phyloP scores from a whole-genome alignment of 2,888 invertebrate genomes.

The Eledone cirrhosa region DNA sequence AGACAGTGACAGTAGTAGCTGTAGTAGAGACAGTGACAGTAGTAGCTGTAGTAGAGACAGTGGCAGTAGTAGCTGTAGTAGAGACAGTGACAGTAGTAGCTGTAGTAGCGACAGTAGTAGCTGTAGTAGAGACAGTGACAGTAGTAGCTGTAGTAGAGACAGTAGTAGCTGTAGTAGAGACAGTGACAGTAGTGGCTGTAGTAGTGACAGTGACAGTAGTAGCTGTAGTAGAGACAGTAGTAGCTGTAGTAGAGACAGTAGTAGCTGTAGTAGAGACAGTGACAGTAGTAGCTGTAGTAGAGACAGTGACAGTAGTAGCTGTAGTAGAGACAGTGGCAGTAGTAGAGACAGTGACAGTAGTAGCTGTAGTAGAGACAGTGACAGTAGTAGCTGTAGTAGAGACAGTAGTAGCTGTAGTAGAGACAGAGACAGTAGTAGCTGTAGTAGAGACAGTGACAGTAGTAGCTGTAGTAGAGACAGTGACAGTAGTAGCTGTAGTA shows the following conservation, averaged over 20 bases:
- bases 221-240: not conserved
- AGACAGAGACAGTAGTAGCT: no score
- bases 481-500: not conserved
- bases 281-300: not conserved
- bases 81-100: not conserved
- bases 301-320: not conserved
- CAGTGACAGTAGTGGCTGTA: not conserved
- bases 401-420: not conserved
- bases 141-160: not conserved
- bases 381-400: not conserved
- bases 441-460: not conserved
- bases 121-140: not conserved
- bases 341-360: not conserved
- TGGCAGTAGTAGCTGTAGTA: not conserved
- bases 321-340: no score
- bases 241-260: not conserved
- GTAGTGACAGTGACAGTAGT: not conserved
- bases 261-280: not conserved
- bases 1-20: not conserved
- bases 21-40: not conserved
- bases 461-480: not conserved
- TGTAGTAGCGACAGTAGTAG: no score
- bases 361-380: not conserved
- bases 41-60: no score
- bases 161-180: not conserved